Percentiles rank a stretch among this genome's conserved stretches.
Evolutionary conservation across 2,888 invertebrate species (phyloP).

Genomic region (Stomorhina lunata): DNA sequence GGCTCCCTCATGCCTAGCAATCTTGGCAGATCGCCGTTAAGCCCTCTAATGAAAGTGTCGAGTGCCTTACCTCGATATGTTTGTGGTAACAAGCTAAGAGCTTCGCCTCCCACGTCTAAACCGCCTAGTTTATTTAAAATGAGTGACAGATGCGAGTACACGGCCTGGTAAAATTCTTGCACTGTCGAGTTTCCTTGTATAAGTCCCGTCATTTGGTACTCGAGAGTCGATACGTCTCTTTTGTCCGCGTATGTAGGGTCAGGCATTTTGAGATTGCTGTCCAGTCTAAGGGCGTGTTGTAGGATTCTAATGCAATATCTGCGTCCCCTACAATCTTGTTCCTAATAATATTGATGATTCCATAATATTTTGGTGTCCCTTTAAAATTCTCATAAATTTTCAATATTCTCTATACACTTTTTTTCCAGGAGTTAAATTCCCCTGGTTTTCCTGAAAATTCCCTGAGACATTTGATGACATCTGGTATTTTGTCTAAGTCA

Average conservation of each 20-base stretch:
- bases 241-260: slow-evolving; percentile 47
- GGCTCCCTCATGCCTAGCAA: slow-evolving; percentile 65
- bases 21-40: slow-evolving; percentile 63
- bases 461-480: slow-evolving; percentile 21
- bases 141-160: slow-evolving; percentile 65
- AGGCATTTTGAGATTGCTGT: slow-evolving; percentile 25
- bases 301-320: slow-evolving; percentile 32
- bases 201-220: slow-evolving; percentile 53
- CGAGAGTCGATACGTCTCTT: slow-evolving; percentile 34
- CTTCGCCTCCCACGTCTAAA: slow-evolving; percentile 61
- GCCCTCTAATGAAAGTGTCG: slow-evolving; percentile 66
- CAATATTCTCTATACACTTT: slow-evolving; percentile 8
- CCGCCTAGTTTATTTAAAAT: slow-evolving; percentile 66
- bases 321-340: slow-evolving; percentile 50
- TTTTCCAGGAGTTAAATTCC: slow-evolving; percentile 37
- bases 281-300: slow-evolving; percentile 50
- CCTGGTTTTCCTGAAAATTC: slow-evolving; percentile 40
- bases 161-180: slow-evolving; percentile 65
- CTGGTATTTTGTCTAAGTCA: background rate
- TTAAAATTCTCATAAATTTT: slow-evolving; percentile 27
- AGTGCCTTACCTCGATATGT: slow-evolving; percentile 66
- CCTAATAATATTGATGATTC: slow-evolving; percentile 36
- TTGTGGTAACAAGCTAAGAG: slow-evolving; percentile 47
- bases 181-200: slow-evolving; percentile 57
- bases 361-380: slow-evolving; percentile 44